Base-by-base conservation (phyloP, 2,797 vertebrate species). In the Triplophysa yarkandensis region DNA sequence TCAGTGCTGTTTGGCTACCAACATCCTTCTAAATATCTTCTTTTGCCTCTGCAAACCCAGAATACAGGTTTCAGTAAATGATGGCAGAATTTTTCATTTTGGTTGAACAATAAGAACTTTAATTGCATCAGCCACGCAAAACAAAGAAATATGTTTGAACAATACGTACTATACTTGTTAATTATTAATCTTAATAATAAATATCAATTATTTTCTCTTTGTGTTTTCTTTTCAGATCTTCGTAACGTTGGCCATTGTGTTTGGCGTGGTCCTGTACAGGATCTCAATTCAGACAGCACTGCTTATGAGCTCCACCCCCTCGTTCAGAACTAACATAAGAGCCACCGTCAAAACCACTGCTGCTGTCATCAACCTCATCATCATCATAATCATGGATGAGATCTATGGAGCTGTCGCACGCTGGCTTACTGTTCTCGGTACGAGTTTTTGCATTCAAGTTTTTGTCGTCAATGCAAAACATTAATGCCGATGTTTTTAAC, bases 341-440 rank as follows among this genome's bases (percentile, higher is more conserved):
- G 95, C 96, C 78, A 98, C 95, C 0, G 96, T 99, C 85, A 98
- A 95, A 0, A 94, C 95, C 79, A 99, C 97, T 0, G 96, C 94
- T 0, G 97, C 98, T 78, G 92, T 98, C 83, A 97, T 99, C 88
- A 98, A 98, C 86, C 88, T 99, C 80, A 94, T 99, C 23, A 87
- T 96, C 81, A 98, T 99, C 88, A 97, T 99, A 85, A 93, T 98
- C 72, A 87, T 99, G 83, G 97, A 99, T 19, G 97, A 99, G 81
- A 89, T 98, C 19, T 99, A 99, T 0, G 95, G 88, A 14, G 85
- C 85, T 78, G 89, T 98, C 0, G 97, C 97, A 6, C 85, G 94
- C 61, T 95, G 96, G 96, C 94, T 99, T 32, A 99, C 95, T 14
- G 85, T 83, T 71, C 89, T 96, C 0, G 97, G 97, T 98, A 83